These are phyloP conservation scores for Melipona bicolor DNA, from an alignment of 2,888 invertebrate species.

Conservation along the genomic window DNA sequence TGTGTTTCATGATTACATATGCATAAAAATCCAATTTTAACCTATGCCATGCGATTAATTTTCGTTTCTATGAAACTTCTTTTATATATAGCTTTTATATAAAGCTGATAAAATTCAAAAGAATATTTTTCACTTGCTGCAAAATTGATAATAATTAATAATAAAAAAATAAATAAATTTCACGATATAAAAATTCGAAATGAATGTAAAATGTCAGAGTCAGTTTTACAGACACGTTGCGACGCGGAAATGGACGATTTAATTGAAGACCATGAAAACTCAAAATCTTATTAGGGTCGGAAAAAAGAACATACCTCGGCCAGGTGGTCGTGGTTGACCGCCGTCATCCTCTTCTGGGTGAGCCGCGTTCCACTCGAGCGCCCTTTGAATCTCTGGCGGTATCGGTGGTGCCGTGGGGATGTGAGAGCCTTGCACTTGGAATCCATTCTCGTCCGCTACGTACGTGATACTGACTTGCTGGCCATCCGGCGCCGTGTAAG, in stretches of 20 bases:
- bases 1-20: no score
- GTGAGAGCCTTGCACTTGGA: slow-evolving; percentile 83
- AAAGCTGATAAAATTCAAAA: no score
- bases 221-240: neutral
- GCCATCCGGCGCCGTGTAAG: slow-evolving; percentile 84
- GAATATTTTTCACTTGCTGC: neutral
- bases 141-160: neutral
- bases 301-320: slow-evolving; percentile 71
- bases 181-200: neutral
- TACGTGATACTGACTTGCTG: slow-evolving; percentile 83
- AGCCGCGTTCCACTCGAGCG: slow-evolving; percentile 84
- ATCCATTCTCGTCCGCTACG: slow-evolving; percentile 83
- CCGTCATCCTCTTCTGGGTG: slow-evolving; percentile 83
- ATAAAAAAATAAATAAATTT: neutral
- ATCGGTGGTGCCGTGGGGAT: slow-evolving; percentile 84
- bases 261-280: slow-evolving; percentile 3
- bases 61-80: no score
- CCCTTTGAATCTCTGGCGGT: slow-evolving; percentile 83
- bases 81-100: no score
- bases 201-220: neutral
- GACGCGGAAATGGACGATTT: neutral
- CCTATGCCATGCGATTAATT: no score
- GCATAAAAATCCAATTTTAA: no score
- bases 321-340: slow-evolving; percentile 74
- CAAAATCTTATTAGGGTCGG: slow-evolving; percentile 2